Percentiles rank a stretch among this genome's conserved stretches.
phyloP scores from a whole-genome alignment of 2,888 invertebrate species.

The Amblyjoppa proteus region DNA sequence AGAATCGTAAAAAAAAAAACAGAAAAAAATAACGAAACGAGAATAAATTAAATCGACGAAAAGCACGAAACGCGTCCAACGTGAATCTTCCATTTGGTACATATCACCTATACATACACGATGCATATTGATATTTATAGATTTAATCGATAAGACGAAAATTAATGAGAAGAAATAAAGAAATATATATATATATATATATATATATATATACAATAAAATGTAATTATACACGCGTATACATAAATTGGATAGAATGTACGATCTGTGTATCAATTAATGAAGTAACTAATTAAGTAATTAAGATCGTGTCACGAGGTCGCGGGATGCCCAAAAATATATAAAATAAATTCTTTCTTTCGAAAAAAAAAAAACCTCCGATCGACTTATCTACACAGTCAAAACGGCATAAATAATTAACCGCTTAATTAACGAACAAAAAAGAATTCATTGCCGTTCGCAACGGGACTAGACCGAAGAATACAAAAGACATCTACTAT shows the following conservation, averaged over 20 bases:
- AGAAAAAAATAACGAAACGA: slow-evolving; percentile 6
- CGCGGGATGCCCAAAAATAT: slow-evolving; percentile 22
- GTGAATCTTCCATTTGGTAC: slow-evolving; percentile 85
- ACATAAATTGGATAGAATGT: slow-evolving; percentile 67
- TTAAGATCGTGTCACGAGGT: slow-evolving; percentile 39
- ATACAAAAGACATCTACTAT: background rate
- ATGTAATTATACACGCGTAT: slow-evolving; percentile 67
- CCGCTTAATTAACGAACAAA: background rate
- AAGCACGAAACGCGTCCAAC: slow-evolving; percentile 75
- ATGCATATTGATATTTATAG: slow-evolving; percentile 65
- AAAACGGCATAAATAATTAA: slow-evolving; percentile 13
- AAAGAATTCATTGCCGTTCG: slow-evolving; percentile 20
- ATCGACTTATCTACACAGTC: slow-evolving; percentile 42
- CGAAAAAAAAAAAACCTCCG: slow-evolving; percentile 15
- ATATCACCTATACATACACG: slow-evolving; percentile 81
- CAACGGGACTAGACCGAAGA: slow-evolving; percentile 11
- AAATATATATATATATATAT: slow-evolving; percentile 68
- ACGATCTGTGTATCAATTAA: slow-evolving; percentile 63
- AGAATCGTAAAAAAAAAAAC: slow-evolving; percentile 18
- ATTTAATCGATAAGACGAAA: slow-evolving; percentile 60
- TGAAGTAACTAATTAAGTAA: slow-evolving; percentile 39
- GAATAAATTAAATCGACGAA: slow-evolving; percentile 55
- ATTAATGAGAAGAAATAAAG: slow-evolving; percentile 59
- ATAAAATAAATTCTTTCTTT: slow-evolving; percentile 44
- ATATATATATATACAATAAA: slow-evolving; percentile 52